Base-by-base conservation (phyloP, 92 coral and sea anemone genomes). In the Paragorgia papillata region DNA sequence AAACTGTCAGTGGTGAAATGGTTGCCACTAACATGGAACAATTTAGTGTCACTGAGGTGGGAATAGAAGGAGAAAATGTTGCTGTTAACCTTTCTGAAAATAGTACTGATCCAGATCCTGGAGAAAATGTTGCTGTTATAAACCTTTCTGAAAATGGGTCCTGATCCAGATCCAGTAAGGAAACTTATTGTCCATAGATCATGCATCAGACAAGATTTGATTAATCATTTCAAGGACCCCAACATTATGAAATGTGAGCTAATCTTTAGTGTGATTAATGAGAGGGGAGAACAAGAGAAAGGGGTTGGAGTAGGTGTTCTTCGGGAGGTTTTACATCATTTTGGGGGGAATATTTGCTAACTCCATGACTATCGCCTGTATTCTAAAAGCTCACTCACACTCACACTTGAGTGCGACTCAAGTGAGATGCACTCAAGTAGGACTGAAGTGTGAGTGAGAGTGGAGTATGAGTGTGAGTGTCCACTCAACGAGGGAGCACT, bases 241-340 rank as follows among this genome's bases (percentile, higher is more conserved):
- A 29, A 43, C 34, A 49, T 69, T 24, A 49, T 69, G 22, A 49
- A 69, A 37, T 50, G 20, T 69, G 62, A 46, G 7, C 33, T 63
- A 46, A 21, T 53, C 13, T 85, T 80, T 68, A 27, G 57, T 44
- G 43, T 86, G 13, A 81, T 86, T 28, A 86, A 86, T 75, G 80
- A 81, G 46, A 76, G 62, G 35, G 81, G 84, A 21, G 62, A 82
- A 12, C 7, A 25, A 12, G 83, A 86, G 34, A 22, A 55, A 29
- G 86, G 86, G 33, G 79, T 17, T 0, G 78, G 84, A 13, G 24
- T 60, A 18, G 84, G 84, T 39, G 68, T 80, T 27, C 13, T 40
- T 68, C 78, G 69, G 14, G 84, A 80, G 33, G 69, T 58, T 7
- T 66, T 48, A 80, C 84, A 9, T 41, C 67, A 29, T 79, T 79